Evolutionary conservation across 2,113 vertebrate species (phyloP).

Genomic region (Suricata suricatta): DNA sequence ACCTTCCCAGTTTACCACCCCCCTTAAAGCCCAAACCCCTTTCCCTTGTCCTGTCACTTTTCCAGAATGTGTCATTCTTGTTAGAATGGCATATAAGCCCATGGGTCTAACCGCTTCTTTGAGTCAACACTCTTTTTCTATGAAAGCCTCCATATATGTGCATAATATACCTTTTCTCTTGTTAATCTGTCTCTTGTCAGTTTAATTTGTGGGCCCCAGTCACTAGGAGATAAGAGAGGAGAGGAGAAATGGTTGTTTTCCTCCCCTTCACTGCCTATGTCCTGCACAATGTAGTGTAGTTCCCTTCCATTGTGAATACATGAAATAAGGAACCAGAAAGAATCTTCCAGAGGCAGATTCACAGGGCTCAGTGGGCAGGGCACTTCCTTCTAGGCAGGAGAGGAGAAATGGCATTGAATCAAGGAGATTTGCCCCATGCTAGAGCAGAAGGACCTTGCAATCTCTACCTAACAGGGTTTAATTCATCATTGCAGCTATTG

Average conservation of each 20-base stretch:
- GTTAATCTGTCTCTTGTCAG: background rate
- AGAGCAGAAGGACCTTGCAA: background rate
- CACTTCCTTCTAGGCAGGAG: background rate
- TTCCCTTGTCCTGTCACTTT: background rate
- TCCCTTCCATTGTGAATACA: background rate
- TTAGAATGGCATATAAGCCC: background rate
- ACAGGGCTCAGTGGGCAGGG: background rate
- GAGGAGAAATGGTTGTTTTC: background rate
- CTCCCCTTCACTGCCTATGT: background rate
- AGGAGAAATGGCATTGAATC: background rate
- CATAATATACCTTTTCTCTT: background rate
- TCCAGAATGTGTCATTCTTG: background rate
- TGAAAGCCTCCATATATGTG: background rate
- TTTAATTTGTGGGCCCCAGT: background rate
- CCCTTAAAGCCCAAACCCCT: background rate
- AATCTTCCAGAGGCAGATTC: background rate
- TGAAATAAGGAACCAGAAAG: background rate
- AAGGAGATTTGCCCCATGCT: background rate
- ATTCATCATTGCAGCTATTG: background rate
- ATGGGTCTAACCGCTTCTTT: background rate
- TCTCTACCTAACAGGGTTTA: background rate
- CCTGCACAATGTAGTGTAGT: background rate
- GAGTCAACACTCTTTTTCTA: background rate
- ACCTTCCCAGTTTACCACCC: background rate
- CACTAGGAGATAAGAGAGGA: background rate